phyloP scores from a whole-genome alignment of 2,797 vertebrate genomes.

The Sebastes hubbsi region DNA sequence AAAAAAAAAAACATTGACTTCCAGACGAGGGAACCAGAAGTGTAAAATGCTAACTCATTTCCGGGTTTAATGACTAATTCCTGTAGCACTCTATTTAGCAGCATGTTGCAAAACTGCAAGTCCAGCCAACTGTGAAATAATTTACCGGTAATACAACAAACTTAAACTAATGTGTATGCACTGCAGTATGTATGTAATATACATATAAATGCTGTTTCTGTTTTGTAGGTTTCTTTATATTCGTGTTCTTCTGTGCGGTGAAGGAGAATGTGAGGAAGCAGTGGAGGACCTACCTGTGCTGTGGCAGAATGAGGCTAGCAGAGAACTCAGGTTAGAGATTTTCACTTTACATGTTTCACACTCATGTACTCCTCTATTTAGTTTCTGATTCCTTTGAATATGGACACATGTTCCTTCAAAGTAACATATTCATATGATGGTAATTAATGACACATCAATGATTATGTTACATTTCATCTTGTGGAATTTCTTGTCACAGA shows the following conservation, averaged over 20 bases:
- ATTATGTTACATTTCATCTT: not conserved
- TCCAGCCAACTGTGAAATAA: not conserved
- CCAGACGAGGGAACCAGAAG: not conserved
- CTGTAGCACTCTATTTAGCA: not conserved
- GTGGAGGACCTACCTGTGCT: constrained; percentile 94
- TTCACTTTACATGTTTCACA: not conserved
- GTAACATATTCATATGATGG: not conserved
- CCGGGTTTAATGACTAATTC: not conserved
- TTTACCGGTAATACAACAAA: not conserved
- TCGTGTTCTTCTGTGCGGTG: constrained; percentile 92
- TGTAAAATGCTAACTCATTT: not conserved
- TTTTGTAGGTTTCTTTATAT: constrained; percentile 93
- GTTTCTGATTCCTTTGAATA: not conserved
- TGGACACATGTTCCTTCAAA: not conserved
- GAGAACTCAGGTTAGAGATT: constrained; percentile 90
- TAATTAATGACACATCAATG: not conserved
- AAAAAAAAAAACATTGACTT: not conserved
- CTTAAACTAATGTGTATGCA: not conserved
- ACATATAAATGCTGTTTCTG: not conserved
- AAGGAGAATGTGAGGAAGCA: constrained; percentile 95
- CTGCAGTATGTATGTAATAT: not conserved
- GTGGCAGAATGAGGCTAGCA: constrained; percentile 88
- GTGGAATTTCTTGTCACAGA: constrained; percentile 74
- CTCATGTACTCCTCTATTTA: not conserved
- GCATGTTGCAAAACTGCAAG: not conserved